These are phyloP conservation scores for Falco naumanni DNA, from an alignment of 2,797 vertebrate genomes.

Conservation along the genomic window DNA sequence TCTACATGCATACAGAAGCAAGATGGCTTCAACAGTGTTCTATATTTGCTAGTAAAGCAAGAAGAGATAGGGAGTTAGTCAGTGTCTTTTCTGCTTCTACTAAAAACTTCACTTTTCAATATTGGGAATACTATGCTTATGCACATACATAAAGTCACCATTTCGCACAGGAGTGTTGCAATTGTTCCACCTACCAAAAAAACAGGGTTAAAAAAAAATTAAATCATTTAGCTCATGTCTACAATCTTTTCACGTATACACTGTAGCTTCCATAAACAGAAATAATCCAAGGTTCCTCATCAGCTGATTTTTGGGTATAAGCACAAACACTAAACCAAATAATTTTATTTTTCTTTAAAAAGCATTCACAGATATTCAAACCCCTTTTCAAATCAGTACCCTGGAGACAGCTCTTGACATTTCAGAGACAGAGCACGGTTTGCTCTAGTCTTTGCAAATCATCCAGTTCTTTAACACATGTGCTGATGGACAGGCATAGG, in stretches of 20 bases:
- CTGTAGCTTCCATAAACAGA: not conserved
- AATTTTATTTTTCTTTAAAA: not conserved
- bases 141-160: conserved; percentile 95
- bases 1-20: conserved; percentile 44
- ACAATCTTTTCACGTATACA: not conserved
- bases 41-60: conserved; percentile 5
- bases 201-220: conserved; percentile 74
- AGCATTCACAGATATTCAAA: not conserved
- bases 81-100: not conserved
- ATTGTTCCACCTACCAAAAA: conserved; percentile 93
- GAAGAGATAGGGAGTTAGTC: not conserved
- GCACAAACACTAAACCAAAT: not conserved
- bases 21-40: not conserved
- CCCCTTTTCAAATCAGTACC: not conserved
- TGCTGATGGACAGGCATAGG: rapidly evolving
- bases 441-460: not conserved
- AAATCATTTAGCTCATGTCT: not conserved
- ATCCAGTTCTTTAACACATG: not conserved
- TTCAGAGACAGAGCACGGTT: not conserved
- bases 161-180: conserved; percentile 91
- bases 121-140: conserved; percentile 47
- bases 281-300: not conserved
- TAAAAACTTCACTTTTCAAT: not conserved
- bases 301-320: not conserved
- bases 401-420: not conserved